Base-by-base conservation (phyloP, 2,113 vertebrate species). In the Baryphthengus martii region DNA sequence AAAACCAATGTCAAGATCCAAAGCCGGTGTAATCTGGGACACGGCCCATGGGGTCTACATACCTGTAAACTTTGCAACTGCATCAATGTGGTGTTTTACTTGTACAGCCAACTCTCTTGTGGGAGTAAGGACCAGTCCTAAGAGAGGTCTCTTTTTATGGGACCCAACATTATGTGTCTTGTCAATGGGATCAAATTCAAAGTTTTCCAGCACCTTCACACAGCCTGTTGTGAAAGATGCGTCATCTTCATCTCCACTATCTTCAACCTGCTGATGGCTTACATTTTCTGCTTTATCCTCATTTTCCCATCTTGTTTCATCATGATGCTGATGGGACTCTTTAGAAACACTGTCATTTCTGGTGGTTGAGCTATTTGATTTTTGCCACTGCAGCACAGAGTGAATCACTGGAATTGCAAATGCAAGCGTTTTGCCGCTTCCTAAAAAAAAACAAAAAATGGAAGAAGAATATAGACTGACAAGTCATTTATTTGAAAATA, bases 321-420 rank as follows among this genome's bases (percentile, higher is more conserved):
- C 68, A 33, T 35, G 77, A 68, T 74, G 85, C 61, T 93, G 93
- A 74, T 75, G 56, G n/a, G 55, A 78, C 53, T 93, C 94, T 72
- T 95, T 71, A 78, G 76, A 76, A 73, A 40, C 53, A 44, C 53
- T 86, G 56, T 78, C 84, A 87, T 91, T 94, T 95, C 62, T 90
- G 7, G 49, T 45, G 49, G 90, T 87, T 40, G 67, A 86, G 49
- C 88, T 85, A 63, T 96, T 95, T 91, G 93, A 49, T 63, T 97
- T 96, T 88, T 97, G 98, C 99, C 99, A 99, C 93, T 99, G 98
- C 81, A 99, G 96, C 95, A 99, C 99, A 55, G 97, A 93, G 62
- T 99, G 98, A 94, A 99, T 99, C 98, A 99, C 98, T 8, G 99
- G 99, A 95, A 99, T 99, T 61, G 98, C 99, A 95, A 99, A 99